phyloP scores from a whole-genome alignment of 2,113 vertebrate species.

The Rhinichthys klamathensis region DNA sequence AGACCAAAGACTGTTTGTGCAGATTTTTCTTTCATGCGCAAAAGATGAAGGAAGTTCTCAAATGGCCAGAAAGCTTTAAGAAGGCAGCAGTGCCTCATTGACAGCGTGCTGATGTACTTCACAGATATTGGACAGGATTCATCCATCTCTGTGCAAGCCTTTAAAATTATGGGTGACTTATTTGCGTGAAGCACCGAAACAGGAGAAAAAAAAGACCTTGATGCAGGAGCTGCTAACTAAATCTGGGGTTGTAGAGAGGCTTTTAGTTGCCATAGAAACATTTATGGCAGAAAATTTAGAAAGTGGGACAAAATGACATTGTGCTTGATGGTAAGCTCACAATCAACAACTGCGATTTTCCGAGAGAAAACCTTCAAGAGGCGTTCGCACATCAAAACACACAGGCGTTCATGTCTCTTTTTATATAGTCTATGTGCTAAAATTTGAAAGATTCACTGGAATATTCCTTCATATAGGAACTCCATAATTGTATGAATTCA shows the following conservation, averaged over 20 bases:
- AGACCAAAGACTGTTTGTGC: background rate
- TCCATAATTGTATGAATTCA: background rate
- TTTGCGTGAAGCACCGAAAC: conserved; percentile 41
- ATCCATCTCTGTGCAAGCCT: background rate
- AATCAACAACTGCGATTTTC: conserved; percentile 34
- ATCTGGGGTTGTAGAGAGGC: conserved; percentile 62
- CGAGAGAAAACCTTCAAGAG: conserved; percentile 14
- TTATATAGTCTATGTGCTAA: background rate
- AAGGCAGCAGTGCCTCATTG: background rate
- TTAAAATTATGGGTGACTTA: conserved; percentile 31
- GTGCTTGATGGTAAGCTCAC: conserved; percentile 58
- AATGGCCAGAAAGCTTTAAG: background rate
- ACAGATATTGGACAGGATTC: conserved; percentile 9
- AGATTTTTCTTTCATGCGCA: background rate
- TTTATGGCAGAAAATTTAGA: conserved; percentile 64
- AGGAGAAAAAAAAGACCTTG: conserved; percentile 45
- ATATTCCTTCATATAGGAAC: background rate
- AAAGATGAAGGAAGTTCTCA: background rate
- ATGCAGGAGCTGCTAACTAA: conserved; percentile 59
- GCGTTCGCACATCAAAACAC: background rate
- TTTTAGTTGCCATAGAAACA: conserved; percentile 78
- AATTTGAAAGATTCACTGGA: background rate
- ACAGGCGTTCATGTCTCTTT: background rate
- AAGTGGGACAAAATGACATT: conserved; percentile 19
- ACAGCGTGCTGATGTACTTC: conserved; percentile 1